Base-by-base conservation (phyloP, 2,113 vertebrate species). In the Sterrhoptilus dennistouni region DNA sequence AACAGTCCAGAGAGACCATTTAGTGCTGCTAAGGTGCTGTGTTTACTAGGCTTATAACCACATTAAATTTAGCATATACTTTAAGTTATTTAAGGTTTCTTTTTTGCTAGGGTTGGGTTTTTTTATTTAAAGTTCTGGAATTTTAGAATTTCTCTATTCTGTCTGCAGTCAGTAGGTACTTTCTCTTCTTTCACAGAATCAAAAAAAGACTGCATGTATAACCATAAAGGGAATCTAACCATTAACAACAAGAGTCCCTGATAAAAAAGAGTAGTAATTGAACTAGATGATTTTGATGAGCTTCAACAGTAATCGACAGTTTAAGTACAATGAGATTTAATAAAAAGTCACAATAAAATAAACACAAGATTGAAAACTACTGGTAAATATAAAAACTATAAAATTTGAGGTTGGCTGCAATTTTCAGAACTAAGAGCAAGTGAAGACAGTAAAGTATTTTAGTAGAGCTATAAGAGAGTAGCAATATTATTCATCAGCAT, bases 271-370 rank as follows among this genome's bases (percentile, higher is more conserved):
- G 29, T 3, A 78, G 20, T 57, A 59, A 16, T 44, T 88, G 64
- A 89, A 89, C 42, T 8, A 75, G 64, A 22, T 54, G 11, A 19
- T 64, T 93, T 74, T 79, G 2, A 64, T 88, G 50, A 92, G 29
- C 21, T 82, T 87, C 31, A 92, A 45, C 27, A 82, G 22, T 66
- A 75, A 72, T 85, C 89, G 38, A 56, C 52, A 96, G 63, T 89
- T 52, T 90, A 93, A 83, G 24, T 76, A 74, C 44, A 83, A 14
- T 49, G 60, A 66, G n/a, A 85, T 92, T 86, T 89, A 95, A 61
- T 78, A 66, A n/a, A 95, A 29, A 66, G 12, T 56, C 83, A 87
- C 40, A 54, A 57, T 88, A 93, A 93, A 95, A 93, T 91, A 92
- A 94, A 76, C 77, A 76, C 17, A 71, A 79, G 17, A 80, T n/a